These are phyloP conservation scores for Lamellibrachia columna DNA, from an alignment of 2,888 invertebrate species.

Conservation along the genomic window DNA sequence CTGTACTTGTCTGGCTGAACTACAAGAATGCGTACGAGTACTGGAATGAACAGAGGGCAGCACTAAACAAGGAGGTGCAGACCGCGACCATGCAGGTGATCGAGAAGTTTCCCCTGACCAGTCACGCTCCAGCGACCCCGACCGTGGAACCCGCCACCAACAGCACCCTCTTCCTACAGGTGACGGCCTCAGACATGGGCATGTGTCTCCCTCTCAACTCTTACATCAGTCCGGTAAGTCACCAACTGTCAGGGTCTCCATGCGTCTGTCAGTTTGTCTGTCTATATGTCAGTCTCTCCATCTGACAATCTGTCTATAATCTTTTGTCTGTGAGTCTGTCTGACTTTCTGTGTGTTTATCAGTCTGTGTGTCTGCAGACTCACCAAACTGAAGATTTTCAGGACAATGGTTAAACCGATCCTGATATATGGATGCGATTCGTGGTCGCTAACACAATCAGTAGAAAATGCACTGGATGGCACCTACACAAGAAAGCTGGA, in stretches of 20 bases:
- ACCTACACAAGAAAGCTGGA: too few relatives aligned
- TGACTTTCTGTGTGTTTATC: not conserved
- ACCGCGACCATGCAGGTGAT: slow-evolving; percentile 59
- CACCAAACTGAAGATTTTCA: too few relatives aligned
- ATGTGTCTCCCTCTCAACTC: slow-evolving; percentile 86
- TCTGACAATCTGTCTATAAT: not conserved
- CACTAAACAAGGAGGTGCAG: slow-evolving; percentile 85
- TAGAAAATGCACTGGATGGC: too few relatives aligned
- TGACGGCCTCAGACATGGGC: slow-evolving; percentile 96
- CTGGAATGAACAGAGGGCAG: slow-evolving; percentile 96
- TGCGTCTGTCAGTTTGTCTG: not conserved
- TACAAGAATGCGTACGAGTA: slow-evolving; percentile 99
- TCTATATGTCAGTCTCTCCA: not conserved
- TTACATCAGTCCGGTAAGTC: slow-evolving; percentile 19
- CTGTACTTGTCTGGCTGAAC: slow-evolving; percentile 96
- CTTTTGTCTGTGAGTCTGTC: not conserved
- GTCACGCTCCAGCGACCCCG: not conserved
- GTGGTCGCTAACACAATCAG: too few relatives aligned
- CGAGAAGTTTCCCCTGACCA: slow-evolving; percentile 17
- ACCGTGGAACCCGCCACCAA: slow-evolving; percentile 51
- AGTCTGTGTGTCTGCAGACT: too few relatives aligned
- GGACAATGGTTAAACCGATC: too few relatives aligned
- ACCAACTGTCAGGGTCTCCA: slow-evolving; percentile 24
- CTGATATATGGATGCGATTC: too few relatives aligned
- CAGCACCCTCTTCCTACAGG: slow-evolving; percentile 87